A percentile compares a stretch with the other conserved stretches of the same genome.
Evolutionary conservation across 2,888 invertebrate genomes (phyloP).

Genomic region (Syrphus vitripennis): DNA sequence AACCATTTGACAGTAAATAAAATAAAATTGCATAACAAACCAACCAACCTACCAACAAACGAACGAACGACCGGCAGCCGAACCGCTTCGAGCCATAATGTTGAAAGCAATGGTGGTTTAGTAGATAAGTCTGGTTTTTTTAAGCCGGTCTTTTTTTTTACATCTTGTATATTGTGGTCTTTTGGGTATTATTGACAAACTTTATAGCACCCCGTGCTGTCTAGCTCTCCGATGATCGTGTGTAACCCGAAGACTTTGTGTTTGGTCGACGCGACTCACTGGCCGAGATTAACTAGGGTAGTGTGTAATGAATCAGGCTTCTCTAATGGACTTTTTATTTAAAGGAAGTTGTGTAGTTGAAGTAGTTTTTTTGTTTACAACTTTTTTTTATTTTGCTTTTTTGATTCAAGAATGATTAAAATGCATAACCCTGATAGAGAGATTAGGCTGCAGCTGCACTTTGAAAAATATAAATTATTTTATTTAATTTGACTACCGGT

Average conservation of each 20-base stretch:
- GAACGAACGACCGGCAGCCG: background rate
- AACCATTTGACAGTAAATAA: conserved; percentile 50
- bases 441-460: background rate
- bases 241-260: conserved; percentile 37
- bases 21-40: conserved; percentile 50
- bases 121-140: conserved; percentile 34
- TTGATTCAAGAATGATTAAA: background rate
- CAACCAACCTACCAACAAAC: background rate
- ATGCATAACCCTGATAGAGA: background rate
- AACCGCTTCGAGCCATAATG: background rate
- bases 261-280: background rate
- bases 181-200: conserved; percentile 30
- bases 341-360: conserved; percentile 36
- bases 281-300: conserved; percentile 42
- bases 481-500: background rate
- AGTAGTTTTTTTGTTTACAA: background rate
- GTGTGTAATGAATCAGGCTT: conserved; percentile 47
- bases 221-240: background rate
- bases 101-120: background rate
- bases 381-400: background rate
- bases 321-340: conserved; percentile 3
- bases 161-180: conserved; percentile 16
- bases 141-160: conserved; percentile 54
- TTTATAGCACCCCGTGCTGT: background rate
- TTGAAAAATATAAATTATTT: background rate